Percentiles rank a stretch among this genome's conserved stretches.
Evolutionary conservation across 2,888 invertebrate species (phyloP).

Genomic region (Clistopyga incitator): DNA sequence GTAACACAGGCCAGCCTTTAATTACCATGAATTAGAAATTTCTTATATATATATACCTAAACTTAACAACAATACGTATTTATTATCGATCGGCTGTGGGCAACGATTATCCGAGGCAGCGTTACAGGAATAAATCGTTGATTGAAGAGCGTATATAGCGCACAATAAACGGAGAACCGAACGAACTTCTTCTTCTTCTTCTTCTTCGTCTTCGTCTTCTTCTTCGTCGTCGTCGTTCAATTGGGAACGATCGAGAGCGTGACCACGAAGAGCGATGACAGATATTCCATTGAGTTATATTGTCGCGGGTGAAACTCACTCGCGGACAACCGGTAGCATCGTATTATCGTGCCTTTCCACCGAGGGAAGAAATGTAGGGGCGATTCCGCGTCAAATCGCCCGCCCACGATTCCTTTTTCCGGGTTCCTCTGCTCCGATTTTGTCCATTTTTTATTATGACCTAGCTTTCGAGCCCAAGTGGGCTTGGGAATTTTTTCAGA

Average conservation of each 20-base stretch:
- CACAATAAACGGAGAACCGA: constrained; percentile 38
- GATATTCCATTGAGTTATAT: constrained; percentile 52
- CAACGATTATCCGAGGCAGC: constrained; percentile 9
- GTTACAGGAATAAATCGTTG: neutral
- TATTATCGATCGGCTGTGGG: neutral
- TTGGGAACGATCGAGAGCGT: constrained; percentile 67
- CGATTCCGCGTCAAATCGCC: too few species aligned
- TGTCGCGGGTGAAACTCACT: constrained; percentile 51
- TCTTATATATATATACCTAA: neutral
- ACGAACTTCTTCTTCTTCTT: constrained; percentile 23
- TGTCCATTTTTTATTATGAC: too few species aligned
- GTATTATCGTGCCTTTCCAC: constrained; percentile 3
- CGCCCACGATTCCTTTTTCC: too few species aligned
- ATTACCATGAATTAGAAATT: constrained; percentile 33
- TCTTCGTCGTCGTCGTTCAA: too few species aligned
- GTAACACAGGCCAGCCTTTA: neutral
- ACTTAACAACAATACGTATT: constrained; percentile 12
- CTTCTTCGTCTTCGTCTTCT: too few species aligned
- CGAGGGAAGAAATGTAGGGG: neutral
- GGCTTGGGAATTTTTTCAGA: too few species aligned
- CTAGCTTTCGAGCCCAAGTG: too few species aligned
- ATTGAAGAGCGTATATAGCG: constrained; percentile 29
- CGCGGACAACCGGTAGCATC: constrained; percentile 30
- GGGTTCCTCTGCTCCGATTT: too few species aligned
- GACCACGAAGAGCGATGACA: constrained; percentile 65